Evolutionary conservation across 2,888 invertebrate genomes (phyloP), one percentile per base, ranked within the genome.

Genomic region (Arge pagana): DNA sequence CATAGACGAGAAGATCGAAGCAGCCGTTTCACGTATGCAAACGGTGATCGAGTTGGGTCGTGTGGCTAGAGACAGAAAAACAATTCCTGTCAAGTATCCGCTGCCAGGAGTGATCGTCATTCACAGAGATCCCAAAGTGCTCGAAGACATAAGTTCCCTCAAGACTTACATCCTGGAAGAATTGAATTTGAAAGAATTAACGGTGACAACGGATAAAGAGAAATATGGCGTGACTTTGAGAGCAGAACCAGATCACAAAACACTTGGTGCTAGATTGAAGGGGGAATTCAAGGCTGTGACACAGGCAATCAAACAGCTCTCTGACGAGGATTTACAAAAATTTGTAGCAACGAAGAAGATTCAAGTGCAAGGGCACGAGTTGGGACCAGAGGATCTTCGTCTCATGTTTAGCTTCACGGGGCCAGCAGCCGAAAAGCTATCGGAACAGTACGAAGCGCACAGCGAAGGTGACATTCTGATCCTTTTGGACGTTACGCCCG

Each of bases 211-310:
- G 31, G 93, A 99, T 67, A 97, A 96, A 77, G 84, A 88, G 60
- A 91, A 89, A 65, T 99, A 94, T 78, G 96, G 95, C 2, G 91
- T 99, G 19, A 85, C 86, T 3, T 76, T 99, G 43, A 83, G 89
- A 66, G 98, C 96, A 1, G 96, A 98, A 71, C 96, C 97, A 0
- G 96, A 99, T 78, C 93, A 95, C 75, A 96, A 93, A 79, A 80
- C 87, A 21, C 82, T 97, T 8, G 99, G 98, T 0, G 85, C 88
- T 8, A 84, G 95, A 54, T 80, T 97, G 31, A 96, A 96, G 77
- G 87, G 88, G 3, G 90, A 92, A 64, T 93, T 96, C 64, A 97
- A 97, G 78, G 82, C 85, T 19, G 89, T 98, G 0, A 88, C 87
- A 51, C 84, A 86, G 58, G 89, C 85, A 7, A 87, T 99, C 54